Evolutionary conservation across 2,113 vertebrate species (phyloP).

Genomic region (Euleptes europaea): DNA sequence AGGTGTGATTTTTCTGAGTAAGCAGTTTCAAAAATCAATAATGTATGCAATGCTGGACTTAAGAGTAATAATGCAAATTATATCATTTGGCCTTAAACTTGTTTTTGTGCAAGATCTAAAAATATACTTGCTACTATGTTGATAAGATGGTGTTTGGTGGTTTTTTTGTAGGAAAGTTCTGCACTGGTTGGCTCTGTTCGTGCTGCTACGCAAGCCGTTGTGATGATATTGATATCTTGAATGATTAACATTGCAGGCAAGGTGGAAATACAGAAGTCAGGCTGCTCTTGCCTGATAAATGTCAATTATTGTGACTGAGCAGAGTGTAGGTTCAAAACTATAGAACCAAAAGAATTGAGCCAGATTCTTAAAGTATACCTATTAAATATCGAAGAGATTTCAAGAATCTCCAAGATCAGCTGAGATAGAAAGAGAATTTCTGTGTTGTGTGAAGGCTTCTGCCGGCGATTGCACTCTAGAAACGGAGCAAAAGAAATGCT

Average conservation of each 20-base stretch:
- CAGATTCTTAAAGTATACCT: background rate
- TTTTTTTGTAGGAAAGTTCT: background rate
- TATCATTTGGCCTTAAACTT: background rate
- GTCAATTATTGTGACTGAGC: background rate
- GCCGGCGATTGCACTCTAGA: background rate
- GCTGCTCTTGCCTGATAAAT: background rate
- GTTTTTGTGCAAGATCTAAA: background rate
- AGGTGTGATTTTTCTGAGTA: background rate
- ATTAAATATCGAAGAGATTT: background rate
- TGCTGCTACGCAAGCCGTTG: background rate
- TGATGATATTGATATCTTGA: background rate
- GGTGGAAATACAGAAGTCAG: background rate
- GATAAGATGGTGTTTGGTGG: background rate
- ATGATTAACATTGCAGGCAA: background rate
- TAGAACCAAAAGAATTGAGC: background rate
- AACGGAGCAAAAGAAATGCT: background rate
- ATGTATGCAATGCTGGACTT: background rate
- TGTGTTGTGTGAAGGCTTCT: background rate
- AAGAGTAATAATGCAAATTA: background rate
- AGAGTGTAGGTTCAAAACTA: background rate
- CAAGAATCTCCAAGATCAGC: background rate
- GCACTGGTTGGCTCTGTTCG: background rate
- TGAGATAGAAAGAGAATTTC: background rate
- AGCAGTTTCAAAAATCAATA: background rate
- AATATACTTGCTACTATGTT: background rate